Evolutionary conservation across 2,888 invertebrate species (phyloP).

Genomic region (Copidosoma aretas): DNA sequence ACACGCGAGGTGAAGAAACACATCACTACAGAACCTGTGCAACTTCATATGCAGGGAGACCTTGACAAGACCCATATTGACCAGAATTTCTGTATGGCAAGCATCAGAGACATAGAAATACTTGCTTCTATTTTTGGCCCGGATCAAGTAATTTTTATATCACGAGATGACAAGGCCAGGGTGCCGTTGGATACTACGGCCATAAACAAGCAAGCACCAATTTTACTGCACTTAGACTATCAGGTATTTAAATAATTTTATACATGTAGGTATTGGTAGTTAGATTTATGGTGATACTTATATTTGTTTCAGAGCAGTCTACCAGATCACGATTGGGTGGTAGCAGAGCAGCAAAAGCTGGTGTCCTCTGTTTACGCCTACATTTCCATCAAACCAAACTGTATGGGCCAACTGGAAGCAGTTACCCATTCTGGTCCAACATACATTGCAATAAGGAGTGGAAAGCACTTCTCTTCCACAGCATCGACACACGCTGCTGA

Average conservation of each 20-base stretch:
- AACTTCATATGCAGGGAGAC: slow-evolving; percentile 14
- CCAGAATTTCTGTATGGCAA: slow-evolving; percentile 14
- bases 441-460: too few relatives aligned
- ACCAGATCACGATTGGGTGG: neutral
- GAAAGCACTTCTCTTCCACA: too few relatives aligned
- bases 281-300: too few relatives aligned
- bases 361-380: too few relatives aligned
- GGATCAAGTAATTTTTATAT: slow-evolving; percentile 3
- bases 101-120: slow-evolving; percentile 10
- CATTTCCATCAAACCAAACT: too few relatives aligned
- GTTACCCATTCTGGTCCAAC: too few relatives aligned
- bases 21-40: slow-evolving; percentile 38
- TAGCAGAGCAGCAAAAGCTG: too few relatives aligned
- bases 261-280: too few relatives aligned
- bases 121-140: neutral
- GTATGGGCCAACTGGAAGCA: too few relatives aligned
- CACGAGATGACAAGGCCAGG: neutral
- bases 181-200: neutral
- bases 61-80: slow-evolving; percentile 15
- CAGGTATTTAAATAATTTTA: neutral
- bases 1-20: slow-evolving; percentile 24
- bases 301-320: neutral
- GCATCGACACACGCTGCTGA: too few relatives aligned
- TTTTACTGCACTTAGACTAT: neutral
- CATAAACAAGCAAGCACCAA: neutral